Base-by-base conservation (phyloP, 1,140 invertebrate genomes). In the Drosophila rufa region DNA sequence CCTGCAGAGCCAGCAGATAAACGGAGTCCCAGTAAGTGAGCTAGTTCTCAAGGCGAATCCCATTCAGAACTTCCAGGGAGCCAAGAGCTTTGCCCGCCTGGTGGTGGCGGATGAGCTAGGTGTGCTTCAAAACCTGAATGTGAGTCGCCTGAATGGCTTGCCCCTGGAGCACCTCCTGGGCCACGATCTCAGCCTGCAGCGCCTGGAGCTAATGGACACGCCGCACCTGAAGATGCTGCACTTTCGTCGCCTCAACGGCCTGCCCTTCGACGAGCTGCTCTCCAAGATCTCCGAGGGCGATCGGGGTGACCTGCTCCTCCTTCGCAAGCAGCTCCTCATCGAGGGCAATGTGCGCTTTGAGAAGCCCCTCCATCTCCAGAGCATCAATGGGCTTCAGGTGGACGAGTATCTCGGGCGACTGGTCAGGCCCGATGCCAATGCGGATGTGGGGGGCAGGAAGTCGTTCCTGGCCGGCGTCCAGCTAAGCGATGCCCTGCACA, bases 331-430 rank as follows among this genome's bases (percentile, higher is more conserved):
- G 30, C 55, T 92, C 0, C 62, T 92, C 14, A 68, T 92, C 6
- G 80, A 92, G 38, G 91, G 91, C 2, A 92, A 90, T 53, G 82
- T 91, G 3, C 47, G 76, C 8, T 92, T 92, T 27, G 68, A 75
- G 4, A 45, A 67, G 2, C 43, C 59, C 2, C 40, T 92, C 4
- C 69, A 78, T 11, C 53, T 92, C 17, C 27, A 75, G 8, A 62
- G 8, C 1, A 57, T 92, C 7, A 92, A 92, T 42, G 70, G 27
- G 14, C 36, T 92, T 3, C 12, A 47, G 2, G 2, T 92, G 85
- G 89, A 79, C 1, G 43, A 38, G 0, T 92, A 92, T 22, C 8
- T 62, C 0, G 0, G 9, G 1, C 43, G 60, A 0, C 38, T 92
- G 38, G 82, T 91, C 2, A 53, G 69, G 3, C 27, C 58, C 2